These are phyloP conservation scores for Chinchilla lanigera DNA, from an alignment of 2,113 vertebrate genomes.

Conservation along the genomic window DNA sequence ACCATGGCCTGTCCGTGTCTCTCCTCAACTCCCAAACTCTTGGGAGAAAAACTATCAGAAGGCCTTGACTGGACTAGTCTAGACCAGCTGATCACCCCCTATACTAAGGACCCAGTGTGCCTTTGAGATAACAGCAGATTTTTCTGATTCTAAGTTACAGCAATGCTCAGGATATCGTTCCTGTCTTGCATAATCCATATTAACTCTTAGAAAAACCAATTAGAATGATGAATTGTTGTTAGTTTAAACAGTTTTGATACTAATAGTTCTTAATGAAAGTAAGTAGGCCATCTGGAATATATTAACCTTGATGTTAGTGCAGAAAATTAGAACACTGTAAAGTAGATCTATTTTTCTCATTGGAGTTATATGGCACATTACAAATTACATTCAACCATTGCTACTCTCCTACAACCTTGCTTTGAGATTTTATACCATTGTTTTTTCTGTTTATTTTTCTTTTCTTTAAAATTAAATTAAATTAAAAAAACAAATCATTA, in stretches of 20 bases:
- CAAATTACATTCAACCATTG: background rate
- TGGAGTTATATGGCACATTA: conserved; percentile 57
- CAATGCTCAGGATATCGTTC: conserved; percentile 50
- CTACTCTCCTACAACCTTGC: no score
- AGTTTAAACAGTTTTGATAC: conserved; percentile 77
- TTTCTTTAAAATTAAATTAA: no score
- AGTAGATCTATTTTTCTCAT: conserved; percentile 55
- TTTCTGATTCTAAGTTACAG: conserved; percentile 49
- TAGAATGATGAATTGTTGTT: conserved; percentile 80
- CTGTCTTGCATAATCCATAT: conserved; percentile 68
- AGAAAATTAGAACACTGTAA: conserved; percentile 57
- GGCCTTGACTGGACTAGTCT: background rate
- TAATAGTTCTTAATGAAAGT: conserved; percentile 81
- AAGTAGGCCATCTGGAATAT: conserved; percentile 77
- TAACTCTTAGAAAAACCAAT: conserved; percentile 75
- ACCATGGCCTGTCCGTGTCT: conserved; percentile 34
- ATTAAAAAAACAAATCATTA: background rate
- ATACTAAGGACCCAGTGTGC: background rate
- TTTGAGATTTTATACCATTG: no score
- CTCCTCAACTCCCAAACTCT: background rate
- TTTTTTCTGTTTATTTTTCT: no score
- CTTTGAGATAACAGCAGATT: conserved; percentile 47
- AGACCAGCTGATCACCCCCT: background rate
- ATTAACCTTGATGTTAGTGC: conserved; percentile 76
- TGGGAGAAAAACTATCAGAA: background rate